These are phyloP conservation scores for Rugalucina vietnamica DNA, from an alignment of 2,888 invertebrate genomes.

Conservation along the genomic window DNA sequence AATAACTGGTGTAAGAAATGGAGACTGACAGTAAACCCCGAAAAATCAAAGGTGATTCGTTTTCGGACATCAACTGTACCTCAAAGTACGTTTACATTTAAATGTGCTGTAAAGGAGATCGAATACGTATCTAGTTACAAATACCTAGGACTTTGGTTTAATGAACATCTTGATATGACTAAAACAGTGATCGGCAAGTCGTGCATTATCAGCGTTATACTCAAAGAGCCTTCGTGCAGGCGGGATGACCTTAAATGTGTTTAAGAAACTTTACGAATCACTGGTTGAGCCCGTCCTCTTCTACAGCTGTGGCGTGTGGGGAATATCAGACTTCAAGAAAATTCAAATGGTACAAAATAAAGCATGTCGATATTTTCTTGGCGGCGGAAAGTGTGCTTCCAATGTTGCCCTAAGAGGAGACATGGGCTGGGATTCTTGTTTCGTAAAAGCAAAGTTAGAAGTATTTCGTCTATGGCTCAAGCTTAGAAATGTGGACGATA, in stretches of 20 bases:
- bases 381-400: not conserved
- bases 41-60: too few relatives aligned
- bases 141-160: not conserved
- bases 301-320: not conserved
- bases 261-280: not conserved
- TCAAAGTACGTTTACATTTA: not conserved
- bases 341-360: slow-evolving; percentile 3
- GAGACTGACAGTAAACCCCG: too few relatives aligned
- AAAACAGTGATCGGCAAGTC: not conserved
- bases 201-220: not conserved
- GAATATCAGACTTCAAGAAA: not conserved
- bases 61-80: not conserved
- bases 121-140: not conserved
- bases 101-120: not conserved
- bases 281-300: not conserved
- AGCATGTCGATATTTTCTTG: not conserved
- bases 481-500: not conserved
- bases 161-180: not conserved
- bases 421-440: slow-evolving; percentile 10
- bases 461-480: not conserved
- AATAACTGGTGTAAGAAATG: too few relatives aligned
- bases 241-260: not conserved
- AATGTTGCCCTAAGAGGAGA: slow-evolving; percentile 7
- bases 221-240: not conserved
- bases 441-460: not conserved